Conservation (phyloP, 2,888 invertebrate genomes). For the Napeogenes sylphis region DNA sequence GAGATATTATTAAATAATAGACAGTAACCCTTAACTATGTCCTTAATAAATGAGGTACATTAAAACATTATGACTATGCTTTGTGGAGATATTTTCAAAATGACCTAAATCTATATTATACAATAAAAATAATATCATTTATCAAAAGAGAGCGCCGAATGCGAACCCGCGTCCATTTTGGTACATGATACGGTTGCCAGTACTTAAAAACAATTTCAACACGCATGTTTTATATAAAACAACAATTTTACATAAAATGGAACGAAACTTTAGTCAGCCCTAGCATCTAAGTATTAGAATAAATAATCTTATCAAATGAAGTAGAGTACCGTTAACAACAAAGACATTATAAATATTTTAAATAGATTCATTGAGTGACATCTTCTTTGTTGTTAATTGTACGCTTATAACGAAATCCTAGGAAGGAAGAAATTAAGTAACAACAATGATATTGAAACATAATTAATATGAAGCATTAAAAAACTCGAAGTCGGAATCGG, state of each 20-base stretch:
- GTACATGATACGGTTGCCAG: conserved; percentile 35
- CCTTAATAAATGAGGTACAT: conserved; percentile 75
- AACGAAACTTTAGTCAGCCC: conserved; percentile 59
- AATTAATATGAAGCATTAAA: conserved; percentile 4
- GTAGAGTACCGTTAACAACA: conserved; percentile 31
- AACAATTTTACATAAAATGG: conserved; percentile 73
- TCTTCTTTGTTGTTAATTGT: conserved; percentile 45
- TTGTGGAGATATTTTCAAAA: conserved; percentile 48
- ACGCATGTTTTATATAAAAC: conserved; percentile 64
- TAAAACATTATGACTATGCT: conserved; percentile 72
- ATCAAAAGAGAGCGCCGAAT: conserved; percentile 33
- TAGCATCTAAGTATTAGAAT: conserved; percentile 61
- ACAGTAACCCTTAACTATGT: conserved; percentile 51
- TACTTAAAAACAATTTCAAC: conserved; percentile 63
- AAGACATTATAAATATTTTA: conserved; percentile 16
- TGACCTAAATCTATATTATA: conserved; percentile 47
- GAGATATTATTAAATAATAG: conserved; percentile 39
- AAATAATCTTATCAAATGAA: conserved; percentile 38
- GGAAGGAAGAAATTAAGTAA: conserved; percentile 49
- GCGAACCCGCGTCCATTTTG: conserved; percentile 30
- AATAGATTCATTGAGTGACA: conserved; percentile 10
- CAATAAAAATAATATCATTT: conserved; percentile 36
- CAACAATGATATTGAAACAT: conserved; percentile 16
- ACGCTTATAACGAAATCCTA: conserved; percentile 68
- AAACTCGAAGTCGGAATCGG: conserved; percentile 7